These are phyloP conservation scores for Melanotaenia parkinsoni DNA, from an alignment of 2,797 vertebrate genomes.

Conservation along the genomic window DNA sequence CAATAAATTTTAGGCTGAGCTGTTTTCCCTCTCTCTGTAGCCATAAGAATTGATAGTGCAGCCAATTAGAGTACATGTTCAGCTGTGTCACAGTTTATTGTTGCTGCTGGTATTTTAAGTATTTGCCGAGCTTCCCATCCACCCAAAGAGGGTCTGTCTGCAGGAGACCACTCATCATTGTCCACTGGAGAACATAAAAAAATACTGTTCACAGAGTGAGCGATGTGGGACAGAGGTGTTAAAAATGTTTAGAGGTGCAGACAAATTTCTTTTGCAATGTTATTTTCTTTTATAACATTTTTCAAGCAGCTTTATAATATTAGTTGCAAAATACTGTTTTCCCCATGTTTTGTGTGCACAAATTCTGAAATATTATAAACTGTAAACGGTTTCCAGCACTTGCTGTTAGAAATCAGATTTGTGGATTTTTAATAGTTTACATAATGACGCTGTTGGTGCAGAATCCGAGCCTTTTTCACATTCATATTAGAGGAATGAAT, in stretches of 20 bases:
- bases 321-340: not conserved
- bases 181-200: conserved; percentile 6
- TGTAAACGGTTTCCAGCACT: not conserved
- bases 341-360: not conserved
- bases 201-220: conserved; percentile 14
- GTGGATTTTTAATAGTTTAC: too few relatives aligned
- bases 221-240: not conserved
- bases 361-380: not conserved
- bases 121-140: conserved; percentile 5
- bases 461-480: too few relatives aligned
- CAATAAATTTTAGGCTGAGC: conserved; percentile 49
- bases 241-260: not conserved
- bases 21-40: conserved; percentile 32
- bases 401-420: too few relatives aligned
- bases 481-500: too few relatives aligned
- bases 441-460: too few relatives aligned
- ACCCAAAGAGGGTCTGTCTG: conserved; percentile 3
- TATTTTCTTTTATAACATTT: not conserved
- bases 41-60: conserved; percentile 45
- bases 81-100: conserved; percentile 18
- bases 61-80: conserved; percentile 61
- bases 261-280: too few relatives aligned
- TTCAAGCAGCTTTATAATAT: not conserved
- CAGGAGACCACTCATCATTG: conserved; percentile 23
- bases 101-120: conserved; percentile 15